Percentiles rank a stretch among this genome's conserved stretches.
These are phyloP conservation scores for Pseudomyrmex cubaensis DNA, from an alignment of 1,140 invertebrate genomes.

Conservation along the genomic window DNA sequence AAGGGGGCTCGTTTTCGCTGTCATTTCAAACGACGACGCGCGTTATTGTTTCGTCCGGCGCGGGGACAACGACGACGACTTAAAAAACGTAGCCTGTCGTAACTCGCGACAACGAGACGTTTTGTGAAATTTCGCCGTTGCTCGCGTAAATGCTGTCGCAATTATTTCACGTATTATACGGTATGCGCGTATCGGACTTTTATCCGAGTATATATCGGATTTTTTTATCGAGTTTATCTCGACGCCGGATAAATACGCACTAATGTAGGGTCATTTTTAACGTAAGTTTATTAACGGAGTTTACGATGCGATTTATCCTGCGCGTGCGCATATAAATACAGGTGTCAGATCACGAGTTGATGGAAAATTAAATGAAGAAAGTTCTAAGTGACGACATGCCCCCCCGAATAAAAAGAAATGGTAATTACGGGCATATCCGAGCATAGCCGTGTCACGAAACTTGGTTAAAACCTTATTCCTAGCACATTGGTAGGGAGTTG, in stretches of 20 bases:
- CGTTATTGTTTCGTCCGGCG: slow-evolving; percentile 65
- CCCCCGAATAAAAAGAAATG: slow-evolving; percentile 46
- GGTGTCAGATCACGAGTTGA: background rate
- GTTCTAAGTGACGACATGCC: background rate
- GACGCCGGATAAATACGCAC: no score
- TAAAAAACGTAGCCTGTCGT: slow-evolving; percentile 8
- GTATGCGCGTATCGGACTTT: background rate
- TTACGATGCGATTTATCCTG: background rate
- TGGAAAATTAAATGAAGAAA: background rate
- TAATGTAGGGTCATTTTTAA: no score
- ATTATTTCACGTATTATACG: slow-evolving; percentile 11
- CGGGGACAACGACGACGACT: slow-evolving; percentile 11
- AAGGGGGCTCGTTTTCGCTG: slow-evolving; percentile 74
- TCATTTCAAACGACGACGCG: slow-evolving; percentile 65
- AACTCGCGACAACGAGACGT: slow-evolving; percentile 8
- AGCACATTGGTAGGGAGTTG: slow-evolving; percentile 44
- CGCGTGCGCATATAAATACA: background rate
- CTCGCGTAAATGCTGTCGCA: slow-evolving; percentile 2
- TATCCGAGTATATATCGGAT: background rate
- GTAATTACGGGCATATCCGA: slow-evolving; percentile 54
- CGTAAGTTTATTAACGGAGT: background rate
- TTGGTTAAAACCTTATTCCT: slow-evolving; percentile 39
- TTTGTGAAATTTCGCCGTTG: slow-evolving; percentile 6
- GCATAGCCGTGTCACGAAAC: slow-evolving; percentile 58
- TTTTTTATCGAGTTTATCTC: background rate